Percentiles rank a stretch among this genome's conserved stretches.
phyloP scores from a whole-genome alignment of 2,113 vertebrate species.

The Polypterus senegalus region DNA sequence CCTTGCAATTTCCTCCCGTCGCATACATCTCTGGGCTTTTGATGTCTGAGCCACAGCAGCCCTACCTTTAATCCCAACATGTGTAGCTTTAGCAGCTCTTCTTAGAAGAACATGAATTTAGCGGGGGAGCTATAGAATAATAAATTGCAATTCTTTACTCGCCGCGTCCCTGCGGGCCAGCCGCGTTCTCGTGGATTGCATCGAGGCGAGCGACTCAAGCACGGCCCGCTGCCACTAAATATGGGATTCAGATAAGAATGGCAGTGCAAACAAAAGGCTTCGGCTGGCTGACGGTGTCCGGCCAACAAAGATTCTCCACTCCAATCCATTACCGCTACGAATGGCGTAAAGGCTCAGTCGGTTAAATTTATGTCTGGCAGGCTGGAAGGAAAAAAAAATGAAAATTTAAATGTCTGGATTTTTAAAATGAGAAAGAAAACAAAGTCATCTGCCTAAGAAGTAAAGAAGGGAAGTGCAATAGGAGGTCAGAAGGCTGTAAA shows the following conservation, averaged over 20 bases:
- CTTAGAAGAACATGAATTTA: slow-evolving; percentile 29
- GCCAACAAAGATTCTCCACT: too few relatives aligned
- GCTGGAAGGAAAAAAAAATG: too few relatives aligned
- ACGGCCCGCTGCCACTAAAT: slow-evolving; percentile 9
- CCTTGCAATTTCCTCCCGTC: slow-evolving; percentile 31
- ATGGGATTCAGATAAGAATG: slow-evolving; percentile 15
- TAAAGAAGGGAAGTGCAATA: too few relatives aligned
- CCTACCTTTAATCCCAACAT: slow-evolving; percentile 43
- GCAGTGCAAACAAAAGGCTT: not conserved
- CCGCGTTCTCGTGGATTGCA: slow-evolving; percentile 24
- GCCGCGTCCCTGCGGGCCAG: slow-evolving; percentile 11
- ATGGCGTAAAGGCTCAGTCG: too few relatives aligned
- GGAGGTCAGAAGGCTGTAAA: too few relatives aligned
- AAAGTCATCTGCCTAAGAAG: too few relatives aligned
- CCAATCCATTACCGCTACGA: too few relatives aligned
- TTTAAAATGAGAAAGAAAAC: too few relatives aligned
- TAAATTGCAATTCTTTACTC: slow-evolving; percentile 17
- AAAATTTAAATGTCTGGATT: too few relatives aligned
- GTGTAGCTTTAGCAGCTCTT: slow-evolving; percentile 32
- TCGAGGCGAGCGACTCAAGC: slow-evolving; percentile 5
- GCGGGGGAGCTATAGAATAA: slow-evolving; percentile 13
- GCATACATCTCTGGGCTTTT: slow-evolving; percentile 33
- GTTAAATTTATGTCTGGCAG: too few relatives aligned
- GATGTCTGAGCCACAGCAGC: slow-evolving; percentile 36
- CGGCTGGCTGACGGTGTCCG: too few relatives aligned